These are phyloP conservation scores for Augochlora pura DNA, from an alignment of 1,140 invertebrate genomes.

Conservation along the genomic window DNA sequence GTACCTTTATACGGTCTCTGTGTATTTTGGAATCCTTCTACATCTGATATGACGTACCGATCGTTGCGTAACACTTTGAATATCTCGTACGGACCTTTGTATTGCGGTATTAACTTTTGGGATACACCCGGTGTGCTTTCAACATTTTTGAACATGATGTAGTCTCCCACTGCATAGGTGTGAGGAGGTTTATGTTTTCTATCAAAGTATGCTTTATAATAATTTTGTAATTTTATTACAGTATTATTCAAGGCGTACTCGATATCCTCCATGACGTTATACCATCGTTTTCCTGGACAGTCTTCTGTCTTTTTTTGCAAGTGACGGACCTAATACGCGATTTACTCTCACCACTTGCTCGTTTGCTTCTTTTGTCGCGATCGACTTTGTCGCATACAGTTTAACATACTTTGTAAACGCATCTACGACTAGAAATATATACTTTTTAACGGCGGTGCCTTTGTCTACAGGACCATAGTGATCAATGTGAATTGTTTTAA, in stretches of 20 bases:
- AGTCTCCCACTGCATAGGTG: too few species aligned
- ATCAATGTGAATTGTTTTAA: neutral
- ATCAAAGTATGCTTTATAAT: constrained; percentile 8
- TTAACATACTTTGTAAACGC: neutral
- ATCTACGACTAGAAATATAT: constrained; percentile 25
- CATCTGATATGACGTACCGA: too few species aligned
- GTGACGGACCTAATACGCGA: neutral
- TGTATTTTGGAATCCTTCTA: too few species aligned
- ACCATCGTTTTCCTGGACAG: neutral
- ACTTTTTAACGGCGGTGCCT: neutral
- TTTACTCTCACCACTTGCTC: neutral
- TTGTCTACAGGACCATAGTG: neutral
- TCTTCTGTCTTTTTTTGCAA: neutral
- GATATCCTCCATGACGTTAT: neutral
- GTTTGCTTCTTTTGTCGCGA: neutral
- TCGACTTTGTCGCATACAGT: neutral
- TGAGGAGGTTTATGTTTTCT: too few species aligned
- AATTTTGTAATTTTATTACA: neutral
- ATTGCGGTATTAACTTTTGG: too few species aligned
- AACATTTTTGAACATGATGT: too few species aligned
- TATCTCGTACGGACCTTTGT: too few species aligned
- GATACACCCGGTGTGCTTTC: too few species aligned
- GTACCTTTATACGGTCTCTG: too few species aligned
- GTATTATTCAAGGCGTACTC: constrained; percentile 18
- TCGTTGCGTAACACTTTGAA: too few species aligned